Conservation (phyloP, 2,113 vertebrate species). For the Scophthalmus maximus region DNA sequence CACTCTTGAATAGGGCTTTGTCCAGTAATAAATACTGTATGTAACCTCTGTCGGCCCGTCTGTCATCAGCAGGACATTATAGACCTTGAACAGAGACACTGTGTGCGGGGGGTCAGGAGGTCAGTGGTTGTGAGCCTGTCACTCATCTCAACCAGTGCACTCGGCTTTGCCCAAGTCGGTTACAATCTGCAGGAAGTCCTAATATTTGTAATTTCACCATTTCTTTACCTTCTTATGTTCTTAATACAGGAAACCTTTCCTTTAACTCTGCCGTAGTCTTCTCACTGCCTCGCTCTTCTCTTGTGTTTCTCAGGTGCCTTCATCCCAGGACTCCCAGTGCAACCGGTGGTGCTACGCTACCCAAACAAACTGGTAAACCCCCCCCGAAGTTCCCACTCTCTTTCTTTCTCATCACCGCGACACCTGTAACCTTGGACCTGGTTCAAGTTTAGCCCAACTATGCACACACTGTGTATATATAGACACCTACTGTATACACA, state of each 20-base stretch:
- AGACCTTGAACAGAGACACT: constrained; percentile 10
- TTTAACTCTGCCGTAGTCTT: background rate
- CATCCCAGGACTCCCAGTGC: constrained; percentile 94
- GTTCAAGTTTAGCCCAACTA: background rate
- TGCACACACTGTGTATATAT: background rate
- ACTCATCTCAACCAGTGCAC: background rate
- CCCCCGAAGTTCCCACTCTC: background rate
- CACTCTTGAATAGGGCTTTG: constrained; percentile 11
- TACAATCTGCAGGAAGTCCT: no score
- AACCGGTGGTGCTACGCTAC: constrained; percentile 93
- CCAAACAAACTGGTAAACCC: constrained; percentile 91
- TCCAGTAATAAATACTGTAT: constrained; percentile 33
- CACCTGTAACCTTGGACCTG: background rate
- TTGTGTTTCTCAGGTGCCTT: constrained; percentile 86
- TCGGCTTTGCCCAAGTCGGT: background rate
- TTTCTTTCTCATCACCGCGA: background rate
- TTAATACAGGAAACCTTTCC: background rate
- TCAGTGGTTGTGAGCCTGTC: constrained; percentile 22
- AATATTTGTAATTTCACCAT: no score
- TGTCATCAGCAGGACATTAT: constrained; percentile 39
- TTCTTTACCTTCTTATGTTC: no score
- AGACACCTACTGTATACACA: background rate
- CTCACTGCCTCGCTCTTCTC: constrained; percentile 2
- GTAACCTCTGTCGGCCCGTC: constrained; percentile 12
- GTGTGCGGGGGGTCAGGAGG: background rate